Evolutionary conservation across 2,888 invertebrate genomes (phyloP).

Genomic region (Idaea straminata): DNA sequence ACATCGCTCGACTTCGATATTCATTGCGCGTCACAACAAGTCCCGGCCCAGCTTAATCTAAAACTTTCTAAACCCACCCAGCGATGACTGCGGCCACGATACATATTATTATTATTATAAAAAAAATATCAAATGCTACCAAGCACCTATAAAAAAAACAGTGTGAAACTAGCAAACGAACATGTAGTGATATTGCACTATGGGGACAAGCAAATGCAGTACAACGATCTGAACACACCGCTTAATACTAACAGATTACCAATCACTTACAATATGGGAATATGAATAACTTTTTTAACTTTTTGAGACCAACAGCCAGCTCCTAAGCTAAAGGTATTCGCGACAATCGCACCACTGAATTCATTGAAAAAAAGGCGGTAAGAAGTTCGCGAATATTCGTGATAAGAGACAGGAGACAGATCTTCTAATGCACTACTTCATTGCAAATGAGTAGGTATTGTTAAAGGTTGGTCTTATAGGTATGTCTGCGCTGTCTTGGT

Average conservation of each 20-base stretch:
- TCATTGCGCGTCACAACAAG: constrained; percentile 46
- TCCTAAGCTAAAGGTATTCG: no score
- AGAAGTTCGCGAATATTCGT: no score
- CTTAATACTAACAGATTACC: constrained; percentile 29
- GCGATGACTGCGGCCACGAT: constrained; percentile 69
- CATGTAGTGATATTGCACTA: constrained; percentile 4
- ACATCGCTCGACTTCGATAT: constrained; percentile 36
- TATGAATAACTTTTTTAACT: constrained; percentile 5
- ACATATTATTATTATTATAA: constrained; percentile 21
- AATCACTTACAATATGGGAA: constrained; percentile 32
- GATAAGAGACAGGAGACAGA: no score
- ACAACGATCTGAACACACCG: constrained; percentile 35
- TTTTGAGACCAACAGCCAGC: no score
- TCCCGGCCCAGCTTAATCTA: constrained; percentile 43
- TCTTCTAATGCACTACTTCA: no score
- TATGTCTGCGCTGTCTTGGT: no score
- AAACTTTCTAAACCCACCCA: constrained; percentile 56
- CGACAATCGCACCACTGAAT: no score
- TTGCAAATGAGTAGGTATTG: no score
- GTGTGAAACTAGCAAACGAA: constrained; percentile 34
- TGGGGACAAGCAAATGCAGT: constrained; percentile 5
- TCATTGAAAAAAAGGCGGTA: no score
- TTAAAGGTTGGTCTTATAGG: no score
- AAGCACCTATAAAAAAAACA: constrained; percentile 57
- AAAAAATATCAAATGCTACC: constrained; percentile 53